Evolutionary conservation across 2,888 invertebrate species (phyloP), one percentile per base, ranked within the genome.

Genomic region (Sarcophaga carnaria): DNA sequence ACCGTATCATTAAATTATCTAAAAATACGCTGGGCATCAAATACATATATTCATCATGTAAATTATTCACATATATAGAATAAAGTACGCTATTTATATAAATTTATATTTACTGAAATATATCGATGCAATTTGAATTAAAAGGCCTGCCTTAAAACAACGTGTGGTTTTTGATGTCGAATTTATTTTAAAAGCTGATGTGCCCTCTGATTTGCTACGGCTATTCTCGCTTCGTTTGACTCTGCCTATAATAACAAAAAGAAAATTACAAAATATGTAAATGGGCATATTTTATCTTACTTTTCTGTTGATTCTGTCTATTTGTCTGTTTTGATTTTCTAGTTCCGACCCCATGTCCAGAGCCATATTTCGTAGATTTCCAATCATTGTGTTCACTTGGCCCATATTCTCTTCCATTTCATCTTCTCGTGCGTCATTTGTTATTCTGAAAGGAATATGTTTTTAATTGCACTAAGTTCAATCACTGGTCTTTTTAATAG

Each of bases 391-490:
- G 94, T 97, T 97, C 90, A 99, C 99, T 93, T 99, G 98, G n/a
- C 97, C 97, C 96, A 99, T 97, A 94, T 99, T 99, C 89, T 99
- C 98, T 93, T 99, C 99, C 99, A 99, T 99, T 94, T 99, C 99
- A 90, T 97, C 97, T 94, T 99, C 99, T 89, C 99, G 96, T 14
- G 99, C 99, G 94, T 99, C 99, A 93, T 99, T 98, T 90, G 99
- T 99, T 93, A 99, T 99, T 94, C 98, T 92, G 10, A 22, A 83
- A 71, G 54, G 5, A 37, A 37, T 37, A 10, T 37, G 10, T 37
- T 37, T 37, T 2, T 37, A 37, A 37, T 10, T 37, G 37, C 2
- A 37, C 37, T 37, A 37, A 37, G 8, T 37, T 37, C 37, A 37
- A 37, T 37, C 37, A 37, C 8, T 37, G 6, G 1, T 37, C 8